These are phyloP conservation scores for Psix sp. DNA, from an alignment of 1,140 invertebrate genomes.

Conservation along the genomic window DNA sequence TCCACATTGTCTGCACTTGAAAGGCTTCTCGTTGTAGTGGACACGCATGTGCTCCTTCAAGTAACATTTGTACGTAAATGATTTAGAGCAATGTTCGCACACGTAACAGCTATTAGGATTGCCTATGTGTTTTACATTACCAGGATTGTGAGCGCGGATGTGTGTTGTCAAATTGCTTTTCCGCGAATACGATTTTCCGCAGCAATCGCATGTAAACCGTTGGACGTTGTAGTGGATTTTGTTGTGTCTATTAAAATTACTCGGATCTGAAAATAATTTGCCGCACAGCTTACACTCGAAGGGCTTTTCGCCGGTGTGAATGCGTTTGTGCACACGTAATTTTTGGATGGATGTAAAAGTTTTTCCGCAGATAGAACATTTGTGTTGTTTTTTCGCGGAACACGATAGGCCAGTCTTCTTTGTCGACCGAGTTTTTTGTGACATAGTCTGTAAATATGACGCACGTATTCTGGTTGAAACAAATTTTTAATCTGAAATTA, in stretches of 20 bases:
- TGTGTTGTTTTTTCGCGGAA: neutral
- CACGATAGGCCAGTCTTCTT: no score
- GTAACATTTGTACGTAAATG: neutral
- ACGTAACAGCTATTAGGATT: neutral
- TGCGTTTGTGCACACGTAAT: neutral
- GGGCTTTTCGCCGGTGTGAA: neutral
- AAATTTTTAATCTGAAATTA: no score
- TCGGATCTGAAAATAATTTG: neutral
- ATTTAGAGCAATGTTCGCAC: constrained; percentile 1
- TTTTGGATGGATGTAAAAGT: neutral
- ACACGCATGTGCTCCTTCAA: neutral
- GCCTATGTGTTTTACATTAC: no score
- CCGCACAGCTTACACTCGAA: neutral
- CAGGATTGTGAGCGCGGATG: no score
- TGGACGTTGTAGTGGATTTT: neutral
- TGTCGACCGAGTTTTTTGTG: no score
- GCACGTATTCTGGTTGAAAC: no score
- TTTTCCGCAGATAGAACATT: neutral
- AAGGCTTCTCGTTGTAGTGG: neutral
- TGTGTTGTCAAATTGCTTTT: neutral
- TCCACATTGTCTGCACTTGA: neutral
- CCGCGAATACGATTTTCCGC: neutral
- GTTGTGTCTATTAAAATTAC: neutral
- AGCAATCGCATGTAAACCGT: neutral
- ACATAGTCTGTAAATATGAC: no score